A percentile compares a stretch with the other conserved stretches of the same genome.
phyloP scores from a whole-genome alignment of 2,797 vertebrate species.

The Taenioides sp. region DNA sequence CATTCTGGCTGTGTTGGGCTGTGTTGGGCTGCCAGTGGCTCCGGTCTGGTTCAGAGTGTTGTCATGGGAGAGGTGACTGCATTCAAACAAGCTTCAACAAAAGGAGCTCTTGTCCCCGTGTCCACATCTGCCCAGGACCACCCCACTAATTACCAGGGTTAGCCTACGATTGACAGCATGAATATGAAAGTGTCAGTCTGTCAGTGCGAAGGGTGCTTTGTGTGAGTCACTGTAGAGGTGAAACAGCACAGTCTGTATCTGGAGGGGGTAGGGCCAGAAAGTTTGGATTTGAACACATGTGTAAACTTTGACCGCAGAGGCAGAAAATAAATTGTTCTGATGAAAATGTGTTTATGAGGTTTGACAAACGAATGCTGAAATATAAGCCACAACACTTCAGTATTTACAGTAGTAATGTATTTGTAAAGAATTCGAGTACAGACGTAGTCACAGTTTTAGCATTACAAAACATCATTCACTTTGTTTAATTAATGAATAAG shows the following conservation, averaged over 20 bases:
- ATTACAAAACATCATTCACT: background rate
- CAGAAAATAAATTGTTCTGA: background rate
- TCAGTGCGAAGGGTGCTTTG: constrained; percentile 69
- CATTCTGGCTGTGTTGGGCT: background rate
- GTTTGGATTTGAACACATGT: constrained; percentile 11
- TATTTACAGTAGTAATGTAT: background rate
- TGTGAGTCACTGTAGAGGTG: constrained; percentile 62
- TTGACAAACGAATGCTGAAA: background rate
- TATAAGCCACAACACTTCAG: background rate
- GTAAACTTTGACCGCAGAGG: background rate
- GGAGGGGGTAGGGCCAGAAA: constrained; percentile 19
- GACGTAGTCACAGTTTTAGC: background rate
- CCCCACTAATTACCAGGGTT: constrained; percentile 72
- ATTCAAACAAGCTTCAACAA: constrained; percentile 63
- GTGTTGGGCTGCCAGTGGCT: constrained; percentile 30
- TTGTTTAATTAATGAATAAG: background rate
- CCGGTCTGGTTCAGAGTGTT: constrained; percentile 30
- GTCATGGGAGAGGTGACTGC: constrained; percentile 62
- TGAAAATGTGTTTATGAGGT: background rate
- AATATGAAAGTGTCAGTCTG: constrained; percentile 78
- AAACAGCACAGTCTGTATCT: constrained; percentile 56
- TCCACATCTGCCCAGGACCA: constrained; percentile 74
- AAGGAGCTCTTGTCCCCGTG: constrained; percentile 57
- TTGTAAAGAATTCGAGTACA: background rate
- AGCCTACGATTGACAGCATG: constrained; percentile 73